phyloP scores from a whole-genome alignment of 2,113 vertebrate species.

The Peromyscus californicus region DNA sequence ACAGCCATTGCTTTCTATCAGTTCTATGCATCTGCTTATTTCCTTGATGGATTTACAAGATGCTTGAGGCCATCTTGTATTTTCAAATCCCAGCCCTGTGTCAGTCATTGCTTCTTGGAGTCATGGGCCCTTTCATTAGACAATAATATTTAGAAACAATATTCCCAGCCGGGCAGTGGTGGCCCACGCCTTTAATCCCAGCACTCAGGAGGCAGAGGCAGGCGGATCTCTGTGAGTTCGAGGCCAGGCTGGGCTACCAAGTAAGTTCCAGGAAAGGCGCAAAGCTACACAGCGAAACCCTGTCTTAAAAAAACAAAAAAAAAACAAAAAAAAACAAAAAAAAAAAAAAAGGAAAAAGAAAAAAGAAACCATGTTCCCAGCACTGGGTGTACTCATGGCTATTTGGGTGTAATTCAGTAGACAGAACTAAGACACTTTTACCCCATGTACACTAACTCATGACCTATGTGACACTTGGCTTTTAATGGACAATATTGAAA shows the following conservation, averaged over 20 bases:
- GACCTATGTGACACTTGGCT: not conserved
- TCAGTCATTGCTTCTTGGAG: slow-evolving; percentile 4
- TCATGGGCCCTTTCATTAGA: not conserved
- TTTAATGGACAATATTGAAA: slow-evolving; percentile 21
- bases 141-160: slow-evolving; percentile 18
- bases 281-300: too few species aligned
- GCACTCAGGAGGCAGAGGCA: too few species aligned
- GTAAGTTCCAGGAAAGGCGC: too few species aligned
- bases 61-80: not conserved
- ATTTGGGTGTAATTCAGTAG: not conserved
- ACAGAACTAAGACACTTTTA: not conserved
- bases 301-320: too few species aligned
- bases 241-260: too few species aligned
- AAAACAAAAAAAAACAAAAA: too few species aligned
- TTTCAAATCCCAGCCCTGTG: not conserved
- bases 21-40: not conserved
- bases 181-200: too few species aligned
- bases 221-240: too few species aligned
- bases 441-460: not conserved
- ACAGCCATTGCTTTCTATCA: not conserved
- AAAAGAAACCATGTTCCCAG: not conserved
- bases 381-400: not conserved
- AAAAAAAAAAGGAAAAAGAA: too few species aligned
- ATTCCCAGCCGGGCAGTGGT: too few species aligned
- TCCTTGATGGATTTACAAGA: not conserved